These are phyloP conservation scores for Euplexia lucipara DNA, from an alignment of 2,888 invertebrate genomes.

Conservation along the genomic window DNA sequence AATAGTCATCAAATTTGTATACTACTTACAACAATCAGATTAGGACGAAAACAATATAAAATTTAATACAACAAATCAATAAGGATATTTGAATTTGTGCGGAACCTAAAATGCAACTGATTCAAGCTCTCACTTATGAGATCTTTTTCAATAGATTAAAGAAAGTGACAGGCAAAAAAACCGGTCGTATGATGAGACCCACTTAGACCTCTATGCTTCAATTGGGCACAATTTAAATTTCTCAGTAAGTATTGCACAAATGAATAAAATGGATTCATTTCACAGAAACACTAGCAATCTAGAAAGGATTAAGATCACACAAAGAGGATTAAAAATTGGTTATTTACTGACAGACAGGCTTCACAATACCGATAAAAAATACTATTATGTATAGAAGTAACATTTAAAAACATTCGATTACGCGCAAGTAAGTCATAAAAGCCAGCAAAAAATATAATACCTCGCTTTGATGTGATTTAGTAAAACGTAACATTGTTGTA, in stretches of 20 bases:
- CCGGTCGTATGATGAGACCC: conserved; percentile 45
- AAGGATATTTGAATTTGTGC: conserved; percentile 1
- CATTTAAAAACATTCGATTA: conserved; percentile 22
- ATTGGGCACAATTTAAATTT: conserved; percentile 23
- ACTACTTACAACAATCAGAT: not conserved
- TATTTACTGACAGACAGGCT: conserved; percentile 16
- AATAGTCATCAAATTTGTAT: not conserved
- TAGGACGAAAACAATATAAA: not conserved
- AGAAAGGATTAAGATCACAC: conserved; percentile 11
- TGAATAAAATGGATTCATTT: conserved; percentile 16
- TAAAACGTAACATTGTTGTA: conserved; percentile 78
- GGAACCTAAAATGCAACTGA: conserved; percentile 23
- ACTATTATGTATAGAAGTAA: conserved; percentile 8
- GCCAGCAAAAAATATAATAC: conserved; percentile 64
- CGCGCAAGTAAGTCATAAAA: conserved; percentile 26
- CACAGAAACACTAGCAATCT: conserved; percentile 25
- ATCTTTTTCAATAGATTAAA: conserved; percentile 37
- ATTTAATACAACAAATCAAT: not conserved
- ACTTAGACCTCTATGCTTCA: conserved; percentile 18
- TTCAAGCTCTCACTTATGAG: conserved; percentile 27
- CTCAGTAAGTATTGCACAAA: conserved; percentile 35
- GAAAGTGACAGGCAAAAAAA: conserved; percentile 54
- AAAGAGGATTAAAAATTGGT: conserved; percentile 30
- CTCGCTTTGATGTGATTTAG: conserved; percentile 75
- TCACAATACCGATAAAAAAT: conserved; percentile 21